phyloP scores from a whole-genome alignment of 2,113 vertebrate genomes.

The Odontesthes bonariensis region DNA sequence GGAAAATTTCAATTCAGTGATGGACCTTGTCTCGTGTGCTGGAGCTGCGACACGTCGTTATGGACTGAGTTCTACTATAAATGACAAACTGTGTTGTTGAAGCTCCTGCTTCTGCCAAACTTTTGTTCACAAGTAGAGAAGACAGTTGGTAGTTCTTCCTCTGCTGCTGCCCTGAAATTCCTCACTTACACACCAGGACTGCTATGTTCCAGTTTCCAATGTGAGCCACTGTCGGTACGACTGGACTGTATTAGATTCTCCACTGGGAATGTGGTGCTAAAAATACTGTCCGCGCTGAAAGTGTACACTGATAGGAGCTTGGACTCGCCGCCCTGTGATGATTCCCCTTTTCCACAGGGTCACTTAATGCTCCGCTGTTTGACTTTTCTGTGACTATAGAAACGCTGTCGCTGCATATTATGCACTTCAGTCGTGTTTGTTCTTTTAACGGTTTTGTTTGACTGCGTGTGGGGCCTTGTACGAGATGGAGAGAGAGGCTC shows the following conservation, averaged over 20 bases:
- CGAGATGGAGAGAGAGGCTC: constrained; percentile 1
- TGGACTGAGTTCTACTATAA: not conserved
- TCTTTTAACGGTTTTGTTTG: not conserved
- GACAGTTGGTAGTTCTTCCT: constrained; percentile 23
- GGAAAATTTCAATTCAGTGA: constrained; percentile 37
- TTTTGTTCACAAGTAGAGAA: constrained; percentile 46
- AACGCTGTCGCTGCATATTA: constrained; percentile 24
- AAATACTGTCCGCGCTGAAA: constrained; percentile 81
- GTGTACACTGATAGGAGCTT: constrained; percentile 70
- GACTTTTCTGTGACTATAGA: constrained; percentile 28
- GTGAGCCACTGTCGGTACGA: constrained; percentile 63
- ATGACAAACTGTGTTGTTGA: not conserved
- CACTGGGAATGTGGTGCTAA: constrained; percentile 81
- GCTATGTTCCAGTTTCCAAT: constrained; percentile 71
- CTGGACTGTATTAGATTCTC: constrained; percentile 81
- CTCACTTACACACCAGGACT: constrained; percentile 64
- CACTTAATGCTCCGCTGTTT: constrained; percentile 45
- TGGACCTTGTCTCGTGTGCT: constrained; percentile 45
- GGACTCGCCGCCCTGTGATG: constrained; percentile 57
- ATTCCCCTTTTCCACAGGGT: constrained; percentile 44
- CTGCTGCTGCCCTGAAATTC: constrained; percentile 58
- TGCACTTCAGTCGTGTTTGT: constrained; percentile 9
- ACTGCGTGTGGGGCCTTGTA: constrained; percentile 9
- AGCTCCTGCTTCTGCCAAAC: constrained; percentile 11
- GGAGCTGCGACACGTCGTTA: constrained; percentile 15